Percentiles rank a stretch among this genome's conserved stretches.
These are phyloP conservation scores for Brenthis hecate DNA, from an alignment of 2,888 invertebrate species.

Conservation along the genomic window DNA sequence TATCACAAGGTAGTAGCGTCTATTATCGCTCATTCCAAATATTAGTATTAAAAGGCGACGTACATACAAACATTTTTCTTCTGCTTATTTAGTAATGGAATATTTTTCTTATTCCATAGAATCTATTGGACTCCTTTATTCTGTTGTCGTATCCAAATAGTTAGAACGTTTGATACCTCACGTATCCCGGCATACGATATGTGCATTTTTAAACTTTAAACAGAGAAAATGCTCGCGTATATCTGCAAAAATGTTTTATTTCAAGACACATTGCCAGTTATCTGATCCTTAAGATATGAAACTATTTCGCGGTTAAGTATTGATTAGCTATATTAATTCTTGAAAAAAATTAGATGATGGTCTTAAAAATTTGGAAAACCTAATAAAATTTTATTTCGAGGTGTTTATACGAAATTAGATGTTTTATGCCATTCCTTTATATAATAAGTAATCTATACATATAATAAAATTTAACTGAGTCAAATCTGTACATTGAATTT, in stretches of 20 bases:
- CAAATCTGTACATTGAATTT: too few species aligned
- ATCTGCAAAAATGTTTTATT: slow-evolving; percentile 3
- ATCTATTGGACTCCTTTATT: slow-evolving; percentile 41
- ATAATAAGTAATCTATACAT: too few species aligned
- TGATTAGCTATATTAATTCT: too few species aligned
- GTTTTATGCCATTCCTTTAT: too few species aligned
- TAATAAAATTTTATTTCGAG: too few species aligned
- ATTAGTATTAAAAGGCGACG: slow-evolving; percentile 41
- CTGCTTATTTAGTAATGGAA: slow-evolving; percentile 63
- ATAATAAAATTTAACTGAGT: too few species aligned
- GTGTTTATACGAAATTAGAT: too few species aligned
- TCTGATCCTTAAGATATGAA: too few species aligned
- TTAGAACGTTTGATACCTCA: slow-evolving; percentile 33
- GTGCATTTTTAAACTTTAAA: slow-evolving; percentile 19
- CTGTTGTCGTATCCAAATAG: slow-evolving; percentile 33
- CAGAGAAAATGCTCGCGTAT: slow-evolving; percentile 4
- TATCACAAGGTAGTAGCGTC: slow-evolving; percentile 22
- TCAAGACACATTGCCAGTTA: background rate
- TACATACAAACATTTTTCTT: slow-evolving; percentile 56
- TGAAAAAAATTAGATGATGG: too few species aligned
- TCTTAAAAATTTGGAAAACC: too few species aligned
- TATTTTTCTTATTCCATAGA: slow-evolving; percentile 54
- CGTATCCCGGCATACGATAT: slow-evolving; percentile 14
- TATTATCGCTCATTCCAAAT: slow-evolving; percentile 28
- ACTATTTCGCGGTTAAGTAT: too few species aligned